phyloP scores from a whole-genome alignment of 2,888 invertebrate species.

The Leptinotarsa haldemani region DNA sequence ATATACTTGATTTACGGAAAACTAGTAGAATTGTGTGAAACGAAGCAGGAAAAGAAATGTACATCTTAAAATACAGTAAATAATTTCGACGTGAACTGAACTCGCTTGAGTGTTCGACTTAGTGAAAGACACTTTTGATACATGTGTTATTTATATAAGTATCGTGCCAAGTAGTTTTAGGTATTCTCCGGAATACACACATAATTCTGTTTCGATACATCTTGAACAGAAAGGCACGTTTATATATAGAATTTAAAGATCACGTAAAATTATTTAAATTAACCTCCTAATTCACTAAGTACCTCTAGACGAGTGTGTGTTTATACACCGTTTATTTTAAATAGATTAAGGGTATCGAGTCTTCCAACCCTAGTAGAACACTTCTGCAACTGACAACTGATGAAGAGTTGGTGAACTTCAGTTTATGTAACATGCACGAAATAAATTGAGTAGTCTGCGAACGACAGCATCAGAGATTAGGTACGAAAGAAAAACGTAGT shows the following conservation, averaged over 20 bases:
- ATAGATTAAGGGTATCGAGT: constrained; percentile 18
- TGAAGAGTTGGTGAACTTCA: constrained; percentile 24
- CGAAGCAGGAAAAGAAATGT: neutral
- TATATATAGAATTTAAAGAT: constrained; percentile 2
- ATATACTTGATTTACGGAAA: neutral
- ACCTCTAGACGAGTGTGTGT: constrained; percentile 1
- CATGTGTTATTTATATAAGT: neutral
- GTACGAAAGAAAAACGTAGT: constrained; percentile 47
- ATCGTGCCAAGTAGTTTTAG: neutral
- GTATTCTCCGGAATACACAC: neutral
- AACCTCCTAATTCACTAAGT: constrained; percentile 3
- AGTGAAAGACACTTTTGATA: neutral
- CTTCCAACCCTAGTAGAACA: constrained; percentile 13
- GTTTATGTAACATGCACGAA: constrained; percentile 27
- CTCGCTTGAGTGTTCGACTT: neutral
- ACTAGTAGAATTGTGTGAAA: constrained; percentile 3
- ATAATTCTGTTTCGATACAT: neutral
- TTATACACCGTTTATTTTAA: constrained; percentile 17
- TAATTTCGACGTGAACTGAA: neutral
- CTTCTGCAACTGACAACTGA: constrained; percentile 18
- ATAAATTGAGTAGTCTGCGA: constrained; percentile 39
- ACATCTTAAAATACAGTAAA: neutral
- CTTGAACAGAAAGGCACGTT: neutral
- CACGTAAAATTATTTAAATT: neutral
- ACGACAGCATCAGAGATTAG: constrained; percentile 39